Conservation (phyloP, 1,140 invertebrate genomes). For the Hypothenemus hampei region DNA sequence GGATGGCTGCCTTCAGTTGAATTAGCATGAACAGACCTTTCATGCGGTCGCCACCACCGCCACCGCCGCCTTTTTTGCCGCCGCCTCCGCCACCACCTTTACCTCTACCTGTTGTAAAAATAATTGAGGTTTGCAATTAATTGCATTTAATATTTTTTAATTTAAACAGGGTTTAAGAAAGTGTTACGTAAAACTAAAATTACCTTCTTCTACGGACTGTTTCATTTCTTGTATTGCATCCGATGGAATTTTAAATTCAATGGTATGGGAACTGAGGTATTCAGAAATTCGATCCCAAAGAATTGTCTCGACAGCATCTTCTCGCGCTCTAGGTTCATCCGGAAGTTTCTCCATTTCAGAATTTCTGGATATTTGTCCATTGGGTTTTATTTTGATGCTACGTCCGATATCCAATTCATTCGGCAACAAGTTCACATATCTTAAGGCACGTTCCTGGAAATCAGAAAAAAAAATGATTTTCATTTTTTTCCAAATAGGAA, state of each 20-base stretch:
- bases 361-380: constrained; percentile 45
- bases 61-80: constrained; percentile 37
- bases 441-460: constrained; percentile 62
- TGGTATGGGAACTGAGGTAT: constrained; percentile 71
- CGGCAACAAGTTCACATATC: constrained; percentile 57
- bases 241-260: constrained; percentile 70
- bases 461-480: too few relatives aligned
- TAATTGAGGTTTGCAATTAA: neutral
- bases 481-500: too few relatives aligned
- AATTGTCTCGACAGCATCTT: constrained; percentile 70
- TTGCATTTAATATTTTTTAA: neutral
- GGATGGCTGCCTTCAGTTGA: constrained; percentile 71
- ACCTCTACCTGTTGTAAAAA: constrained; percentile 20
- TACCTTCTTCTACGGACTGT: constrained; percentile 59
- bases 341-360: constrained; percentile 52
- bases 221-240: constrained; percentile 62
- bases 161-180: neutral
- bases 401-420: constrained; percentile 58
- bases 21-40: constrained; percentile 67
- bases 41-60: constrained; percentile 56
- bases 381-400: constrained; percentile 63
- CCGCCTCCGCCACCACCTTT: constrained; percentile 11
- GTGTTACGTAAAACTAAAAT: neutral
- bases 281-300: constrained; percentile 66
- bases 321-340: constrained; percentile 62